phyloP scores from a whole-genome alignment of 2,888 invertebrate species.

The Ormia ochracea region DNA sequence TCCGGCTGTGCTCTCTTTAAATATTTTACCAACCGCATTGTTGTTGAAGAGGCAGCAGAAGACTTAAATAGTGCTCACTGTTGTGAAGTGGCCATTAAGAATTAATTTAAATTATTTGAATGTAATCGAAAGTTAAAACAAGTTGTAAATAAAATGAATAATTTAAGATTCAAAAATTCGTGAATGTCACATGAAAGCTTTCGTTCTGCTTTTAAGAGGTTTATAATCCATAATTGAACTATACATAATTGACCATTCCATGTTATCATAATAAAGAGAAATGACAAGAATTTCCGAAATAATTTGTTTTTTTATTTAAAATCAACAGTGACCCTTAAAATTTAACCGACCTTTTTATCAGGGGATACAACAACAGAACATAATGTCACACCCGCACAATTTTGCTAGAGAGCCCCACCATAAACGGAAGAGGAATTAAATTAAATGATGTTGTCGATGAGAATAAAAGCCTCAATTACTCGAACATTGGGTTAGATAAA shows the following conservation, averaged over 20 bases:
- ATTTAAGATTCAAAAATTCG: too few species aligned
- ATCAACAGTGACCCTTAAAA: constrained; percentile 1
- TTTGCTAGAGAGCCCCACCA: neutral
- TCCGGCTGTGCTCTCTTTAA: constrained; percentile 32
- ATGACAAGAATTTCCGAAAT: too few species aligned
- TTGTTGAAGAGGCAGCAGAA: neutral
- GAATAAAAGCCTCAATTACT: neutral
- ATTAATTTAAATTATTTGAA: neutral
- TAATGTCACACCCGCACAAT: neutral
- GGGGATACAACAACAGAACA: constrained; percentile 2
- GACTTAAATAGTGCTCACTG: neutral
- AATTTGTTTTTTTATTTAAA: neutral
- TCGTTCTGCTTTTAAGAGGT: too few species aligned
- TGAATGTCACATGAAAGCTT: too few species aligned
- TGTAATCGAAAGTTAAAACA: too few species aligned
- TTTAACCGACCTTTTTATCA: constrained; percentile 13
- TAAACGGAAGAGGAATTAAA: constrained; percentile 9
- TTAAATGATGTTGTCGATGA: constrained; percentile 10
- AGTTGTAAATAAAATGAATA: too few species aligned
- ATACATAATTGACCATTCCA: too few species aligned
- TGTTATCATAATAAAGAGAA: too few species aligned
- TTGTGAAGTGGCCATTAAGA: neutral
- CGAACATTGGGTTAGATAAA: neutral
- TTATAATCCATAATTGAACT: too few species aligned
- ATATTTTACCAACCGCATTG: constrained; percentile 1